Evolutionary conservation across 2,113 vertebrate genomes (phyloP).

Genomic region (Macroglossus sobrinus): DNA sequence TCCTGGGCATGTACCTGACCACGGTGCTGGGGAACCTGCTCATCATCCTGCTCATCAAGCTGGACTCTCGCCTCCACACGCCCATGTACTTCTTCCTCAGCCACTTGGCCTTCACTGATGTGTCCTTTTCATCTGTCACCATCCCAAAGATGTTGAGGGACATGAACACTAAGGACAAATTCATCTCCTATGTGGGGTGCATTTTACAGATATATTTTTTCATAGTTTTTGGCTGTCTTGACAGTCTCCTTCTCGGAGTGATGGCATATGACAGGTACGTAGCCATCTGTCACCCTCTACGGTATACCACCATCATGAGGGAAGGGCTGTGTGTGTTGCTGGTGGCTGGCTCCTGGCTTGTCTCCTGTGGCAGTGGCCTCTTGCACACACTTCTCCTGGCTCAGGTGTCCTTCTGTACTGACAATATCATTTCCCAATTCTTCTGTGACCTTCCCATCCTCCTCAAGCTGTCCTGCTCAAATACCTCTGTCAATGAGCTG

Average conservation of each 20-base stretch:
- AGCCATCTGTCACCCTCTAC: slow-evolving; percentile 56
- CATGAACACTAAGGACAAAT: not conserved
- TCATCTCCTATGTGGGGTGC: slow-evolving; percentile 45
- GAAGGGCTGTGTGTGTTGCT: not conserved
- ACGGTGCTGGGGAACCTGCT: slow-evolving; percentile 45
- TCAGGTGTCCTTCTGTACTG: slow-evolving; percentile 42
- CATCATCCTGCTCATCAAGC: slow-evolving; percentile 45
- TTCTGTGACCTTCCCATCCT: slow-evolving; percentile 61
- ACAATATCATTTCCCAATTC: slow-evolving; percentile 45
- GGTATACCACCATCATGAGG: slow-evolving; percentile 49
- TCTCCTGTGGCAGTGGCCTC: slow-evolving; percentile 27
- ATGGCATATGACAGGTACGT: slow-evolving; percentile 69
- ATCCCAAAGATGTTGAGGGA: slow-evolving; percentile 31
- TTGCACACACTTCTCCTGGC: slow-evolving; percentile 55
- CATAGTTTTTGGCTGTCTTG: slow-evolving; percentile 44
- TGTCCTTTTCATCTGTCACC: slow-evolving; percentile 30
- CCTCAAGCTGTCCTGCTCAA: slow-evolving; percentile 60
- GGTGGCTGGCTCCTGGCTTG: slow-evolving; percentile 46
- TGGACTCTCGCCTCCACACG: slow-evolving; percentile 33
- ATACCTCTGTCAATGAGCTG: slow-evolving; percentile 42
- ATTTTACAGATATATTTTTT: slow-evolving; percentile 62
- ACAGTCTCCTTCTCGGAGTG: slow-evolving; percentile 51
- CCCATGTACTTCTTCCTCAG: slow-evolving; percentile 72
- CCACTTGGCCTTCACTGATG: slow-evolving; percentile 48
- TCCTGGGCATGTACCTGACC: slow-evolving; percentile 48